A percentile compares a stretch with the other conserved stretches of the same genome.
Conservation (phyloP, 2,888 invertebrate genomes). For the Automeris io region DNA sequence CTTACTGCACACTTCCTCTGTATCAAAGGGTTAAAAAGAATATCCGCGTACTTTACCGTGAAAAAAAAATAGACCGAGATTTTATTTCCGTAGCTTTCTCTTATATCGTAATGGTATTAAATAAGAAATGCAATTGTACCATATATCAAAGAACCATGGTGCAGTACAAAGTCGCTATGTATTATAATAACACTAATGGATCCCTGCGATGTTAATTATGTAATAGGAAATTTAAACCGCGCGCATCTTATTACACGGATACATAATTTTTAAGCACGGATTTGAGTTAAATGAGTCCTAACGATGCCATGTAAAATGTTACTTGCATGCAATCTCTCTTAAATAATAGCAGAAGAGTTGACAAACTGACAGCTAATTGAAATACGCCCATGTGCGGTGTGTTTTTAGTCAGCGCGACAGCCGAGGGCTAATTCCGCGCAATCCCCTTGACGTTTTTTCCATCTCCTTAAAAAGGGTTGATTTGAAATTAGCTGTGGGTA, state of each 20-base stretch:
- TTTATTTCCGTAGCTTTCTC: conserved; percentile 15
- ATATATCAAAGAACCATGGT: too few species aligned
- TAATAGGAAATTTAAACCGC: too few species aligned
- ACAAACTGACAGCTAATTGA: conserved; percentile 75
- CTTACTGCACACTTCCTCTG: conserved; percentile 72
- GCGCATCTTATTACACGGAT: too few species aligned
- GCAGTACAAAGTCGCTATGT: too few species aligned
- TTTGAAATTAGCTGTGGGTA: conserved; percentile 37
- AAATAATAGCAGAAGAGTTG: conserved; percentile 36
- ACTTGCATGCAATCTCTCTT: conserved; percentile 13
- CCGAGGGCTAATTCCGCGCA: conserved; percentile 64
- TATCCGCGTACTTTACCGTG: conserved; percentile 56
- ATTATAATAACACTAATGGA: too few species aligned
- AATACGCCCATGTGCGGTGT: conserved; percentile 67
- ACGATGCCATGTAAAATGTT: conserved; percentile 19
- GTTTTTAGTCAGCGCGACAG: conserved; percentile 56
- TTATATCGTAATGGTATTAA: background rate
- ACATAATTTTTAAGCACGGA: background rate
- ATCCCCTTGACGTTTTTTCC: conserved; percentile 49
- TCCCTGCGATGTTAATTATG: too few species aligned
- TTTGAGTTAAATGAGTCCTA: conserved; percentile 1
- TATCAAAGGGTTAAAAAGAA: conserved; percentile 67
- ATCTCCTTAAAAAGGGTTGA: conserved; percentile 50
- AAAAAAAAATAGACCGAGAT: conserved; percentile 39
- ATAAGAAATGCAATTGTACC: too few species aligned